phyloP scores from a whole-genome alignment of 2,797 vertebrate genomes.

The Pipistrellus nathusii region DNA sequence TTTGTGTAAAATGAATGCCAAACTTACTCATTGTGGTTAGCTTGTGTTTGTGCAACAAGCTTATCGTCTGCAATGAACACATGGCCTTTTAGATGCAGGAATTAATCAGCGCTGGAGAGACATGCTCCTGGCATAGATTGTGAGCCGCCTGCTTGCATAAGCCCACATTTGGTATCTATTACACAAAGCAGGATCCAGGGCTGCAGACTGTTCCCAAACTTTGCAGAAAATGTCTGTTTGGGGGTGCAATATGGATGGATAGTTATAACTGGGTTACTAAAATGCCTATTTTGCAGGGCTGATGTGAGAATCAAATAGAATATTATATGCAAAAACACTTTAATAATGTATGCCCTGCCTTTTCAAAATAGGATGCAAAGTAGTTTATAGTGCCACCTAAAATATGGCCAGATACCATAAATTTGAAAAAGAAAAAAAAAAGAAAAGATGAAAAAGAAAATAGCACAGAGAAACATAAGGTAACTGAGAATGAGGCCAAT shows the following conservation, averaged over 20 bases:
- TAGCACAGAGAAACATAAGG: neutral
- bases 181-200: constrained; percentile 54
- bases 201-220: constrained; percentile 52
- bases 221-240: constrained; percentile 42
- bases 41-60: constrained; percentile 81
- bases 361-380: constrained; percentile 24
- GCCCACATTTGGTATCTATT: constrained; percentile 61
- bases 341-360: constrained; percentile 29
- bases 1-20: constrained; percentile 74
- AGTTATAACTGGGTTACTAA: constrained; percentile 27
- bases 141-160: constrained; percentile 65
- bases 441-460: neutral
- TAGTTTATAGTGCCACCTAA: neutral
- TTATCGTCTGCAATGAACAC: constrained; percentile 79
- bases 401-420: neutral
- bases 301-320: constrained; percentile 45
- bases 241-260: neutral
- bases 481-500: neutral
- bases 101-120: constrained; percentile 78
- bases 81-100: constrained; percentile 78
- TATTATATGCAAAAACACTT: constrained; percentile 41
- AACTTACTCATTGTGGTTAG: constrained; percentile 64
- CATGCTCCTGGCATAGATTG: constrained; percentile 65
- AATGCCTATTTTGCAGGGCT: neutral
- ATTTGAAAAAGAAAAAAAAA: neutral